A percentile compares a stretch with the other conserved stretches of the same genome.
These are phyloP conservation scores for Tyria jacobaeae DNA, from an alignment of 2,888 invertebrate genomes.

Conservation along the genomic window DNA sequence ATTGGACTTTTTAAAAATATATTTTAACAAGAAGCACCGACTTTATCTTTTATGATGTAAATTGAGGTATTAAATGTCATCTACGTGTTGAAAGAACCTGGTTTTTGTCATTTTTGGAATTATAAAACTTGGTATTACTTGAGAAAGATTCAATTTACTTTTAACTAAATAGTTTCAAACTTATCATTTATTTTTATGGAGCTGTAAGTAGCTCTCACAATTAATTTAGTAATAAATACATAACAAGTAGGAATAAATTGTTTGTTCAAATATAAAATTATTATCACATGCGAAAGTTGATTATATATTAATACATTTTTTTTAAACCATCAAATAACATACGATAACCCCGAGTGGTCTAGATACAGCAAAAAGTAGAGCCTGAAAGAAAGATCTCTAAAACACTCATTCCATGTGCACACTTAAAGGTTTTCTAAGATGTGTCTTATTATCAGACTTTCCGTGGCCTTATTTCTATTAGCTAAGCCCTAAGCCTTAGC, in stretches of 20 bases:
- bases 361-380: no score
- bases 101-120: constrained; percentile 28
- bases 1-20: constrained; percentile 57
- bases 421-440: not conserved
- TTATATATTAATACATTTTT: no score
- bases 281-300: not conserved
- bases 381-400: no score
- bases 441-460: no score
- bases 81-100: constrained; percentile 42
- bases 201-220: constrained; percentile 20
- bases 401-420: not conserved
- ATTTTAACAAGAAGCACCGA: constrained; percentile 59
- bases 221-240: no score
- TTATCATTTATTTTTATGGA: constrained; percentile 16
- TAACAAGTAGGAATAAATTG: no score
- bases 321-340: no score
- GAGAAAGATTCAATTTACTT: constrained; percentile 40
- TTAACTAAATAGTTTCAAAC: constrained; percentile 23
- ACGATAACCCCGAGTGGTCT: no score
- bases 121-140: constrained; percentile 14
- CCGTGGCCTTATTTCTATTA: no score
- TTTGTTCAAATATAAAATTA: constrained; percentile 2
- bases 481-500: not conserved
- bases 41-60: constrained; percentile 67
- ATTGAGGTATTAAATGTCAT: constrained; percentile 67